Base-by-base conservation (phyloP, 2,888 invertebrate genomes). In the Epinotia brunnichana region DNA sequence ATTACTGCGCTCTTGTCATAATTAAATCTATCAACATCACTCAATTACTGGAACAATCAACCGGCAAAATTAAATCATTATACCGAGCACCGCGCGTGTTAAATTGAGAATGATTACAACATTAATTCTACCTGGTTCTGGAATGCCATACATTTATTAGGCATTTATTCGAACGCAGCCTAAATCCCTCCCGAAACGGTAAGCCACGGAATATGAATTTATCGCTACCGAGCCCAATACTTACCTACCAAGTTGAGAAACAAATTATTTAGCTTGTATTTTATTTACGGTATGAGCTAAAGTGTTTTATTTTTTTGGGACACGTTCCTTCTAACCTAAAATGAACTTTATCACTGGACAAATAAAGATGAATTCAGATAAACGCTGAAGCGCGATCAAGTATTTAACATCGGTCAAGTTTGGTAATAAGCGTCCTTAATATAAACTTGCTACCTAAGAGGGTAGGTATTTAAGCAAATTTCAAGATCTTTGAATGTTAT, bases 201-300 rank as follows among this genome's bases (percentile, higher is more conserved):
- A 66, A 70, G 72, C 70, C 56, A 60, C 69, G n/a, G 74, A 76
- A 76, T 75, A 76, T 75, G 74, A 70, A 76, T 76, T 76, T 76
- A 76, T 76, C 53, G 73, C 74, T 24, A 57, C 48, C 63, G 35
- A 35, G 41, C 57, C 70, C 74, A 74, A 74, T 71, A 66, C n/a
- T n/a, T n/a, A n/a, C n/a, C n/a, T n/a, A n/a, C 69, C 29, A 51
- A 73, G 59, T 69, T 68, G 66, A 61, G 56, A 67, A 75, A 76
- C 76, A 75, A 75, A 75, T 76, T 75, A 75, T 71, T 63, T 51
- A 61, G 51, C 60, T 64, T 63, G 68, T 71, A 74, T 74, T 74
- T 74, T 74, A 72, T 75, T 75, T 74, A 74, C 51, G 67, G 13
- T 64, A 59, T 63, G 69, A 73, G 57, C 56, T 59, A 62, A 35